These are phyloP conservation scores for Drosophila phalerata DNA, from an alignment of 2,888 invertebrate species.

Conservation along the genomic window DNA sequence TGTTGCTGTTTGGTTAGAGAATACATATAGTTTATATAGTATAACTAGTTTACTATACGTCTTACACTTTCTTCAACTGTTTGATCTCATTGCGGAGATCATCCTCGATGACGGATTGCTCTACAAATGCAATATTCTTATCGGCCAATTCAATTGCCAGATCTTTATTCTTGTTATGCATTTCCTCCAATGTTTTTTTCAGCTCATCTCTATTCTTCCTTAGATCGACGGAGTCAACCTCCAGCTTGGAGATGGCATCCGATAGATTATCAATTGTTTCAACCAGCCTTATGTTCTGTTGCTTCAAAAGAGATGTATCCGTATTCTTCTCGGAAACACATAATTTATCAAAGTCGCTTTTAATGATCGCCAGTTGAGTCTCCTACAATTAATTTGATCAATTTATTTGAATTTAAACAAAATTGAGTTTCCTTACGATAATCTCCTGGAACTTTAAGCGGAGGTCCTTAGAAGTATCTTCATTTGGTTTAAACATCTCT, in stretches of 20 bases:
- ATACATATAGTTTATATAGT: neutral
- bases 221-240: neutral
- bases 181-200: neutral
- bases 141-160: constrained; percentile 20
- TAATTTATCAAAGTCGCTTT: constrained; percentile 16
- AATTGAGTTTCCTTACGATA: constrained; percentile 36
- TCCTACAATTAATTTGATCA: constrained; percentile 5
- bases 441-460: constrained; percentile 37
- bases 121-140: neutral
- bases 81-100: constrained; percentile 8
- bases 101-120: neutral
- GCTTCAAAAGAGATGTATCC: neutral
- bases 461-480: constrained; percentile 12
- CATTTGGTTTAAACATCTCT: constrained; percentile 30
- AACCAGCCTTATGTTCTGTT: neutral
- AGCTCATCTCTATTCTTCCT: constrained; percentile 15
- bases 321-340: neutral
- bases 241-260: neutral
- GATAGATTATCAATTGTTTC: neutral
- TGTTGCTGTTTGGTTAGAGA: neutral
- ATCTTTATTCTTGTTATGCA: constrained; percentile 9
- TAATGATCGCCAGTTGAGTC: neutral
- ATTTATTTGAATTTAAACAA: no score
- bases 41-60: neutral
- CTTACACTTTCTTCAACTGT: constrained; percentile 39